Base-by-base conservation (phyloP, 2,113 vertebrate species). In the Desmodus rotundus region DNA sequence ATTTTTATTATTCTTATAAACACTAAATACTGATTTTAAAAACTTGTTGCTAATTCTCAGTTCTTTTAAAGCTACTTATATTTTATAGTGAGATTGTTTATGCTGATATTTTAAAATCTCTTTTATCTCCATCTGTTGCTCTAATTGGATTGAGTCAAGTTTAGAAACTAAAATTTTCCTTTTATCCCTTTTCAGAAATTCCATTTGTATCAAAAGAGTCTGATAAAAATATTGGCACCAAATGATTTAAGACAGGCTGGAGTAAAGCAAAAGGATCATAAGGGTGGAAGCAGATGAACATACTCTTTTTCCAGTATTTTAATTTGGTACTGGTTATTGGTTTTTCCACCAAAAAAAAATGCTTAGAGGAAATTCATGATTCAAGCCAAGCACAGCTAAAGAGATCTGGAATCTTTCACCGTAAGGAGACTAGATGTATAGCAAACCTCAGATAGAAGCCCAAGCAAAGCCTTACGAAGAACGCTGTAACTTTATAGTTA, bases 321-420 rank as follows among this genome's bases (percentile, higher is more conserved):
- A 87, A 31, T 52, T 93, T 73, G 77, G 90, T 0, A 0, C 93
- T 0, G 0, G 20, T 87, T 58, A 38, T 85, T 97, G 90, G 56
- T 95, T 97, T 97, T 96, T 82, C 95, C 88, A 78, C 67, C 56
- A 91, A 97, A 96, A 97, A 96, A 97, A 97, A 97, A 97, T 65
- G 4, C 63, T 95, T 95, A 82, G 80, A 89, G 19, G 13, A 73
- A 93, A 91, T 41, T 67, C 45, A n/a, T 93, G 67, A 95, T 50
- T 86, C 68, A 92, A 77, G 63, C 68, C 89, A 47, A 68, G 7
- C 17, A 96, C 63, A 84, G 65, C 58, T 89, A 5, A 61, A 86
- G 13, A 0, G 20, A 86, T 88, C 80, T 97, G 73, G 26, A 87
- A 92, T 96, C 92, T 95, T 85, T 97, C 85, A 95, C 89, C 92